Percentiles rank a stretch among this genome's conserved stretches.
These are phyloP conservation scores for Orthonychiurus folsomi DNA, from an alignment of 2,888 invertebrate genomes.

Conservation along the genomic window DNA sequence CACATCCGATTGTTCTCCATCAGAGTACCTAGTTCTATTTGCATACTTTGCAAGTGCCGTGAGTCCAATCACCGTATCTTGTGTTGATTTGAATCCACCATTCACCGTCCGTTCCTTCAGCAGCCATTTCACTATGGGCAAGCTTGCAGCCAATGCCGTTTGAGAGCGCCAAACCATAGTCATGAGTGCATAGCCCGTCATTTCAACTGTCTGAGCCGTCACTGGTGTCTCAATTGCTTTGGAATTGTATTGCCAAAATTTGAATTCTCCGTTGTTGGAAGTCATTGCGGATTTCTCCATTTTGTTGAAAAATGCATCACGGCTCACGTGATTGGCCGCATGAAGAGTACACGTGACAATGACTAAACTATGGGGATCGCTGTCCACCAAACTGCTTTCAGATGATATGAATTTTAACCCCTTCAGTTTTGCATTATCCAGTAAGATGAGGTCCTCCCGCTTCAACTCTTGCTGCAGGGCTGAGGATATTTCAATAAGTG, in stretches of 20 bases:
- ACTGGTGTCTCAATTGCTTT: constrained; percentile 33
- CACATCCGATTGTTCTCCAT: not conserved
- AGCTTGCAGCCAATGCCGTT: constrained; percentile 43
- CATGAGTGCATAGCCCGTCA: constrained; percentile 50
- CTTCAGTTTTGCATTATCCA: constrained; percentile 1
- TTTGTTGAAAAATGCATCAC: constrained; percentile 41
- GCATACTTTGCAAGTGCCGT: constrained; percentile 42
- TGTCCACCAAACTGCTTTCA: constrained; percentile 29
- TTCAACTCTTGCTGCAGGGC: not conserved
- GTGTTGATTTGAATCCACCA: constrained; percentile 63
- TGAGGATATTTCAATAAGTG: constrained; percentile 44
- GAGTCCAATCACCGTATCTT: constrained; percentile 48
- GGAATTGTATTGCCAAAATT: constrained; percentile 25
- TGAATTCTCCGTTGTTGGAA: constrained; percentile 42
- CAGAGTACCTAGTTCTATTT: not conserved
- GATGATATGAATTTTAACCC: constrained; percentile 27
- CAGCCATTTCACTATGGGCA: constrained; percentile 63
- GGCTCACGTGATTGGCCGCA: constrained; percentile 41
- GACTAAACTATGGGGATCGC: constrained; percentile 44
- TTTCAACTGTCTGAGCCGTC: constrained; percentile 49
- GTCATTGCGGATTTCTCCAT: constrained; percentile 24
- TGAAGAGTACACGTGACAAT: constrained; percentile 45
- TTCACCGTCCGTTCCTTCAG: constrained; percentile 58
- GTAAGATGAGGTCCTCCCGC: not conserved
- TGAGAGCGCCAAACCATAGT: constrained; percentile 42